Evolutionary conservation across 2,113 vertebrate genomes (phyloP).

Genomic region (Melanerpes formicivorus): DNA sequence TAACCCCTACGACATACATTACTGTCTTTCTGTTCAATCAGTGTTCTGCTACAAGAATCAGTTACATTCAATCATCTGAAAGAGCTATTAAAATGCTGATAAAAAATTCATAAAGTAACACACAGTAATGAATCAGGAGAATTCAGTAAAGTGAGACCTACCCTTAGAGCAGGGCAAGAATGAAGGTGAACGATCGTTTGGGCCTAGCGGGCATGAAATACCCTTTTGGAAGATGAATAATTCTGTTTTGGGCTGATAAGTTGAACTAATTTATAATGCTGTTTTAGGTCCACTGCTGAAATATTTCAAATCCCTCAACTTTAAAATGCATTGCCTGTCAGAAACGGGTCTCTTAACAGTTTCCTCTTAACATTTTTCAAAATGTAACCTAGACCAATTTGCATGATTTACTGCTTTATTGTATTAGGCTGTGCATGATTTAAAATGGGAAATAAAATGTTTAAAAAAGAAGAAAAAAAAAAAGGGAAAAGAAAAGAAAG

Average conservation of each 20-base stretch:
- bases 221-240: constrained; percentile 93
- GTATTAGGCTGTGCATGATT: constrained; percentile 85
- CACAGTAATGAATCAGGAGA: constrained; percentile 89
- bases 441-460: constrained; percentile 84
- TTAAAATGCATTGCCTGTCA: constrained; percentile 89
- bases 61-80: constrained; percentile 89
- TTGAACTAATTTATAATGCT: constrained; percentile 93
- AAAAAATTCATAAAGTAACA: constrained; percentile 92
- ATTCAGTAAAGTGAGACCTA: constrained; percentile 88
- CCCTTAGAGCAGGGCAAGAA: constrained; percentile 85
- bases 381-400: constrained; percentile 88
- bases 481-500: constrained; percentile 4
- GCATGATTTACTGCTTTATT: constrained; percentile 90
- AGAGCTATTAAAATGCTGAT: constrained; percentile 90
- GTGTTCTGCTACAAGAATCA: constrained; percentile 85
- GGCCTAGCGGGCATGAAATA: constrained; percentile 91
- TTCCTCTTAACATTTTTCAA: constrained; percentile 89
- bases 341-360: constrained; percentile 84
- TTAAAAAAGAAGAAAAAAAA: neutral
- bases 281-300: constrained; percentile 90
- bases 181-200: constrained; percentile 89
- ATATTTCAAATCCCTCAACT: constrained; percentile 89
- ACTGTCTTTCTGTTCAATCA: constrained; percentile 86
- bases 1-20: constrained; percentile 83
- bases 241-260: constrained; percentile 91